These are phyloP conservation scores for Rugalucina vietnamica DNA, from an alignment of 2,888 invertebrate species.

Conservation along the genomic window DNA sequence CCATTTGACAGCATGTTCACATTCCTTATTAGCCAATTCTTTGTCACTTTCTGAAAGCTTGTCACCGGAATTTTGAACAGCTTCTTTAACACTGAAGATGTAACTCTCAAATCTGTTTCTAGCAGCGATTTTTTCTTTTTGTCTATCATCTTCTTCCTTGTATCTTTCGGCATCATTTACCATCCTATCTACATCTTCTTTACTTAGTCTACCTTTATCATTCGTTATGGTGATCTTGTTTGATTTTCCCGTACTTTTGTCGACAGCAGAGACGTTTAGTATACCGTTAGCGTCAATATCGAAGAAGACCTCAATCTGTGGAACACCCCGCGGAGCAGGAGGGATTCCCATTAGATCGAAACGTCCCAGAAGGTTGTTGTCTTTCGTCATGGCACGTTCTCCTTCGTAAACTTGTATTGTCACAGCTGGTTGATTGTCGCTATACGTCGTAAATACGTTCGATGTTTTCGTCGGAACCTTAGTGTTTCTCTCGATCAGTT, in stretches of 20 bases:
- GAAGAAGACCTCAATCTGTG: constrained; percentile 88
- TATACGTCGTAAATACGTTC: constrained; percentile 91
- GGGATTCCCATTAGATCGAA: constrained; percentile 80
- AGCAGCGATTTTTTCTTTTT: constrained; percentile 73
- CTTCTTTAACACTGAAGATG: constrained; percentile 84
- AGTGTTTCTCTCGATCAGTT: constrained; percentile 75
- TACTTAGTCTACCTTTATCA: constrained; percentile 92
- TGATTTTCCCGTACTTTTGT: constrained; percentile 91
- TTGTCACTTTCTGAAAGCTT: constrained; percentile 89
- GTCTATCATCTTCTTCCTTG: constrained; percentile 80
- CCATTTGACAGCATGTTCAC: constrained; percentile 90
- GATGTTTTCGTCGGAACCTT: constrained; percentile 80
- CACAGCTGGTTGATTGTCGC: constrained; percentile 90
- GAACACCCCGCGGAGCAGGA: constrained; percentile 80
- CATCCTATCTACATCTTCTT: constrained; percentile 92
- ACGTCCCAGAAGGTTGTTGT: constrained; percentile 88
- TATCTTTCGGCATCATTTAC: constrained; percentile 80
- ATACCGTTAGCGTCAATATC: constrained; percentile 96
- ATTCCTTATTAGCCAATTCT: constrained; percentile 86
- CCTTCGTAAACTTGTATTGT: constrained; percentile 91
- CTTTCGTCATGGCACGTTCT: constrained; percentile 97
- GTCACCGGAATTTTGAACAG: constrained; percentile 86
- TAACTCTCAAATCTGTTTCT: constrained; percentile 77
- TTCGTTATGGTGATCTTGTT: constrained; percentile 94
- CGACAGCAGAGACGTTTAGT: constrained; percentile 85